Percentiles rank a stretch among this genome's conserved stretches.
These are phyloP conservation scores for Heliconius hermathena DNA, from an alignment of 1,140 invertebrate genomes.

Conservation along the genomic window DNA sequence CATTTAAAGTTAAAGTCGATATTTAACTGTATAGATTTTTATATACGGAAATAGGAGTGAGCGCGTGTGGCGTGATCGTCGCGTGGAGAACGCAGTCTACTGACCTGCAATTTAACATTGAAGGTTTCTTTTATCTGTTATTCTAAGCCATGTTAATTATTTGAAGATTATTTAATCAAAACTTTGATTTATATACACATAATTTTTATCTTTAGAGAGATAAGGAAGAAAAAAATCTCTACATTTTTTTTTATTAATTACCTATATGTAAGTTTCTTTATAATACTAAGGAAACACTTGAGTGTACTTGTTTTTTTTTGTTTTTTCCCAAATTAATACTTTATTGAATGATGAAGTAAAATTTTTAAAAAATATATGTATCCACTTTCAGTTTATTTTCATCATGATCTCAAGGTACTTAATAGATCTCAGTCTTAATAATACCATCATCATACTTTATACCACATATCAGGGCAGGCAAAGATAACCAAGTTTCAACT, in stretches of 20 bases:
- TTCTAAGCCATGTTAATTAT: neutral
- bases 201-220: neutral
- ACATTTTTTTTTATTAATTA: no score
- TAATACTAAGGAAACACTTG: neutral
- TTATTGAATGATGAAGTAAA: neutral
- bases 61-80: conserved; percentile 62
- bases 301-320: neutral
- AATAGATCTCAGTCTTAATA: no score
- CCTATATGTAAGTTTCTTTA: no score
- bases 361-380: no score
- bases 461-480: no score
- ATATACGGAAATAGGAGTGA: conserved; percentile 44
- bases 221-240: no score
- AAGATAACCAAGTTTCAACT: no score
- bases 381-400: no score
- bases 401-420: no score
- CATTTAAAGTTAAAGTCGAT: conserved; percentile 20
- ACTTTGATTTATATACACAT: neutral
- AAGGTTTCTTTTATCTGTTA: conserved; percentile 26
- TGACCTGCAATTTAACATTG: conserved; percentile 48
- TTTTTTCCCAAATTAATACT: neutral
- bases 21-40: conserved; percentile 14
- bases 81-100: conserved; percentile 59
- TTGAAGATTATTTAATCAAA: neutral
- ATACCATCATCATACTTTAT: no score